A percentile compares a stretch with the other conserved stretches of the same genome.
These are phyloP conservation scores for Adoxophyes honmai DNA, from an alignment of 1,140 invertebrate genomes.

Conservation along the genomic window DNA sequence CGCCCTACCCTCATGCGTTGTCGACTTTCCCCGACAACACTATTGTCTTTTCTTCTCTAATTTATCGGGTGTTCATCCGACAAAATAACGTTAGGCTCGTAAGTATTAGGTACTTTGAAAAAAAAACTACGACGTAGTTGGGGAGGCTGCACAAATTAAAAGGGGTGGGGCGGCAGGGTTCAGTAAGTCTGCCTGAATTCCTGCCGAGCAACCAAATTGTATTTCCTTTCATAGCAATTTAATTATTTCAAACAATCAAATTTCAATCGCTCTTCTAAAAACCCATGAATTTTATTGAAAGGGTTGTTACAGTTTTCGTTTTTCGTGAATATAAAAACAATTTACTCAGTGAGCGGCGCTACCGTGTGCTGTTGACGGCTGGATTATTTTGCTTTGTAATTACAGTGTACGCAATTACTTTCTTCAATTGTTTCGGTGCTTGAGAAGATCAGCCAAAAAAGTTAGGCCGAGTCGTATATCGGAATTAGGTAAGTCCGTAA, in stretches of 20 bases:
- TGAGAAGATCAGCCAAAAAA: neutral
- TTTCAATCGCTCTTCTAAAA: neutral
- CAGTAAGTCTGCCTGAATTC: constrained; percentile 1
- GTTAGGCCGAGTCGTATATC: constrained; percentile 4
- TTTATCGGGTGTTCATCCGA: constrained; percentile 29
- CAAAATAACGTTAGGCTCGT: constrained; percentile 12
- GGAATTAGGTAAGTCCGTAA: constrained; percentile 5
- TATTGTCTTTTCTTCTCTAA: constrained; percentile 30
- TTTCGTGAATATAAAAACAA: neutral
- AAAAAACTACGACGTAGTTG: neutral
- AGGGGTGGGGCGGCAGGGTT: neutral
- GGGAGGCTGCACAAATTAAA: constrained; percentile 5
- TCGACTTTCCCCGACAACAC: constrained; percentile 24
- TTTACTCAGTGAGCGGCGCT: neutral
- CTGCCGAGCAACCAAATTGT: neutral
- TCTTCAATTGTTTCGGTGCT: neutral
- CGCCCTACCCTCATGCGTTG: constrained; percentile 21
- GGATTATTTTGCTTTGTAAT: neutral
- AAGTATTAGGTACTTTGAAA: neutral
- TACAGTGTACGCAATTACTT: neutral
- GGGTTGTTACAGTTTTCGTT: neutral
- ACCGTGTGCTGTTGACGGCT: too few species aligned
- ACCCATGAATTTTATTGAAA: neutral
- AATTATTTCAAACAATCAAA: constrained; percentile 2
- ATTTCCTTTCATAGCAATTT: constrained; percentile 11